Base-by-base conservation (phyloP, 2,797 vertebrate species). In the Leucoraja ocellata region DNA sequence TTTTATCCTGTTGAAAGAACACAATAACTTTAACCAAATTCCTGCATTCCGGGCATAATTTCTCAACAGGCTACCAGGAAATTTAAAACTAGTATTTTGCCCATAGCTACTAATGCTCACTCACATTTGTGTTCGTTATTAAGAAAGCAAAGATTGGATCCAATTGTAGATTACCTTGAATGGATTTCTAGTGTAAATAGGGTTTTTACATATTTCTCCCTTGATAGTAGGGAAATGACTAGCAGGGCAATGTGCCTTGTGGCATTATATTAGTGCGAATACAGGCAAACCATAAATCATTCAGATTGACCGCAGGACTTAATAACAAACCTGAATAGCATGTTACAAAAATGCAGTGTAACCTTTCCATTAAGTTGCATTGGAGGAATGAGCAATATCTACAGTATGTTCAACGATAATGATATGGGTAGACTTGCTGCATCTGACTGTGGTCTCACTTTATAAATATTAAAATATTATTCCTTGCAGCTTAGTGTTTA, bases 341-440 rank as follows among this genome's bases (percentile, higher is more conserved):
- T 76, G 18, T 76, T 74, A 92, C 68, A 11, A 92, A 92, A 76
- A 92, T 76, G 90, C 46, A 54, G 23, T 25, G 28, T 92, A 71
- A 54, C 73, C 71, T 92, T 92, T 92, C 71, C 73, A 92, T 92
- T 92, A 92, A 92, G 71, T 92, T 28, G 21, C 25, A 92, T 76
- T n/a, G 11, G 71, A 74, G 73, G 39, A 73, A 92, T 76, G 73
- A 92, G 39, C 71, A 74, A 74, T 92, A 46, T 92, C 71, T 92
- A 54, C 46, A 54, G 46, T 5, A 39, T 73, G 23, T 58, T 18
- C 74, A 32, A 39, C 36, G 28, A 92, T 76, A 25, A 92, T 23
- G 73, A 76, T 74, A 32, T 54, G 68, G 36, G 25, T 28, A 73
- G 39, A 18, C 46, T 92, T 92, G 21, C 68, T 74, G 90, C 90